phyloP scores from a whole-genome alignment of 2,113 vertebrate genomes.

The Castor canadensis region DNA sequence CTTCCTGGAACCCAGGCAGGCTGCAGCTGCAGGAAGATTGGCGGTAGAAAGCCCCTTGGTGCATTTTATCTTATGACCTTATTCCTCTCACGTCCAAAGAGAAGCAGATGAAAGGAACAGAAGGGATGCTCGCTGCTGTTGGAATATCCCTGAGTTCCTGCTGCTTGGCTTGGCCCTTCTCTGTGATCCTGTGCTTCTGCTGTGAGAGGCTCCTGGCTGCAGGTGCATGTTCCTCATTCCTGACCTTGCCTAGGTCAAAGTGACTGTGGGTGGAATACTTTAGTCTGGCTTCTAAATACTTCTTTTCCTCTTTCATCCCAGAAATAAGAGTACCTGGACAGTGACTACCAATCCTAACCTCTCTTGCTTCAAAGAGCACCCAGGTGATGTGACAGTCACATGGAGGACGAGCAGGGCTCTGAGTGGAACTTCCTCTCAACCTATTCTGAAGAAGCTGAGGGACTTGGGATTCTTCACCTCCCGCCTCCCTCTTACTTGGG shows the following conservation, averaged over 20 bases:
- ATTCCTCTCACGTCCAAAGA: neutral
- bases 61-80: neutral
- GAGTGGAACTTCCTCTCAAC: neutral
- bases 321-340: neutral
- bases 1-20: neutral
- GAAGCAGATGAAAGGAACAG: neutral
- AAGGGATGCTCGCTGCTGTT: neutral
- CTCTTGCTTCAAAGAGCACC: neutral
- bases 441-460: neutral
- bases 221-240: neutral
- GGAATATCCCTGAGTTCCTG: neutral
- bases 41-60: too few species aligned
- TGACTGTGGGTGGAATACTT: neutral
- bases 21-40: neutral
- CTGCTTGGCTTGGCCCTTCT: too few species aligned
- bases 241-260: neutral
- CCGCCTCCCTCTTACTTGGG: accelerated
- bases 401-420: too few species aligned
- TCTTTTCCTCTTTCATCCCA: too few species aligned
- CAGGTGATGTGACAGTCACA: too few species aligned
- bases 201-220: neutral
- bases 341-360: neutral
- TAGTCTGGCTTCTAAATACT: neutral
- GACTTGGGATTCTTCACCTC: too few species aligned
- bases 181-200: neutral